These are phyloP conservation scores for Paratilapia polleni DNA, from an alignment of 2,113 vertebrate species.

Conservation along the genomic window DNA sequence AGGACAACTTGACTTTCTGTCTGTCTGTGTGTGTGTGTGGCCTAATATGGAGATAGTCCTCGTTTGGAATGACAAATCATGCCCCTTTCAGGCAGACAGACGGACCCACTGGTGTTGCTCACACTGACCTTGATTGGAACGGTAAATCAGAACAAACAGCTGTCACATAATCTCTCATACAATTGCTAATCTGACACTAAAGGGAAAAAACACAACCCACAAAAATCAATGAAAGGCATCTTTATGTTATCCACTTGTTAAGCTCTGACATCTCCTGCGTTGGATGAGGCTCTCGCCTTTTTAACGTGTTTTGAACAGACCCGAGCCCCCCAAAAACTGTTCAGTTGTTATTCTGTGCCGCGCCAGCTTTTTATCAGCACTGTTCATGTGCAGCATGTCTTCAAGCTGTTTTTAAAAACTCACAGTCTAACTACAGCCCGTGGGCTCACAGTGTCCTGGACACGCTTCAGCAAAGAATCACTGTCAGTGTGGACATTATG, in stretches of 20 bases:
- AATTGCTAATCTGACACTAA: not conserved
- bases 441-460: too few species aligned
- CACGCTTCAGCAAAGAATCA: too few species aligned
- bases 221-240: not conserved
- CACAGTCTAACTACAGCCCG: too few species aligned
- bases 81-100: not conserved
- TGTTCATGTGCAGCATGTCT: too few species aligned
- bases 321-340: not conserved
- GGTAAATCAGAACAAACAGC: not conserved
- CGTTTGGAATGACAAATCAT: conserved; percentile 8
- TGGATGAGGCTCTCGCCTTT: not conserved
- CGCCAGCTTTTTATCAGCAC: too few species aligned
- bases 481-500: too few species aligned
- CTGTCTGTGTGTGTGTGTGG: conserved; percentile 4
- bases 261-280: not conserved
- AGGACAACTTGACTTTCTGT: conserved; percentile 29
- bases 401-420: too few species aligned
- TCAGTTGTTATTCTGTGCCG: too few species aligned
- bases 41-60: conserved; percentile 15
- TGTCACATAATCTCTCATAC: not conserved
- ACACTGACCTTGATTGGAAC: conserved; percentile 4
- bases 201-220: not conserved
- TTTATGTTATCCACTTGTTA: accelerated
- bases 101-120: not conserved
- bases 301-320: not conserved